These are phyloP conservation scores for Poicephalus meyeri DNA, from an alignment of 2,113 vertebrate genomes.

Conservation along the genomic window DNA sequence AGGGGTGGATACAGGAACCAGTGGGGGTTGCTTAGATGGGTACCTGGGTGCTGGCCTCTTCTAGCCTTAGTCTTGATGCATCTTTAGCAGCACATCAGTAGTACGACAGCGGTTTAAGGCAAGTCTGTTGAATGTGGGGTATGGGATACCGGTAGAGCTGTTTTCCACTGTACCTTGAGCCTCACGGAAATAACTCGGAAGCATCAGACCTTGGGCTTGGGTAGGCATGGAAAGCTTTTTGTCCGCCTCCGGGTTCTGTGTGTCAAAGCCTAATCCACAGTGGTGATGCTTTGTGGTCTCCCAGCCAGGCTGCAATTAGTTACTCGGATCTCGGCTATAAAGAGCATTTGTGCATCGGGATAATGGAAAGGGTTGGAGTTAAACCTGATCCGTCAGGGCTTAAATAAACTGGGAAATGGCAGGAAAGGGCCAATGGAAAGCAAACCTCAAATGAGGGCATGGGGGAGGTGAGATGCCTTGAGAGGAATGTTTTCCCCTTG, in stretches of 20 bases:
- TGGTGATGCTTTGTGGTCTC: not conserved
- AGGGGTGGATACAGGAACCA: not conserved
- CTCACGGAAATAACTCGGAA: not conserved
- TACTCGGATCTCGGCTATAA: not conserved
- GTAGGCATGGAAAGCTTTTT: not conserved
- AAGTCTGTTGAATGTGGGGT: not conserved
- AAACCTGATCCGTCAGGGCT: not conserved
- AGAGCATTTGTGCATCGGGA: not conserved
- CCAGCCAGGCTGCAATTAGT: not conserved
- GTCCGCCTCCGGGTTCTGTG: not conserved
- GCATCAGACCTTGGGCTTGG: not conserved
- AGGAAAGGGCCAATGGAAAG: conserved; percentile 16
- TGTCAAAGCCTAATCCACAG: not conserved
- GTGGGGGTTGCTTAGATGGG: not conserved
- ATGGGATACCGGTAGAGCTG: not conserved
- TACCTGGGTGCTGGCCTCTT: not conserved
- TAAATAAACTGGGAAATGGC: conserved; percentile 25
- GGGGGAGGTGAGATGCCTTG: not conserved
- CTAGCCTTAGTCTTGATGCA: not conserved
- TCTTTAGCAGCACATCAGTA: not conserved
- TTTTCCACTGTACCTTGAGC: not conserved
- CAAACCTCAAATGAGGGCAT: not conserved
- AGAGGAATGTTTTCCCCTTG: not conserved
- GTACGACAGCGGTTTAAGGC: not conserved
- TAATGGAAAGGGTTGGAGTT: not conserved